Evolutionary conservation across 2,113 vertebrate genomes (phyloP).

Genomic region (Dicentrarchus labrax): DNA sequence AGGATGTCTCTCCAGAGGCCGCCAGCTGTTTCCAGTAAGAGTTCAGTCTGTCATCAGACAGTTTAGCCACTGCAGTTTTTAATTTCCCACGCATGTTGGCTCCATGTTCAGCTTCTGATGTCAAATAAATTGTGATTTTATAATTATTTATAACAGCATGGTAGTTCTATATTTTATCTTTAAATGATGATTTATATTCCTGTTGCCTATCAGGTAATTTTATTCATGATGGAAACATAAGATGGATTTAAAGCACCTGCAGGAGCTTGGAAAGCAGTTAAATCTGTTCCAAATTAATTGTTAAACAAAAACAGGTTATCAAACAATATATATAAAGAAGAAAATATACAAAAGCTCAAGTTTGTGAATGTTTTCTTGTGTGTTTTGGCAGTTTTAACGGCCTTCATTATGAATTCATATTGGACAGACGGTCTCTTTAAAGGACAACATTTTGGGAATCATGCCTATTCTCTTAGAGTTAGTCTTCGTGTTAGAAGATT

Average conservation of each 20-base stretch:
- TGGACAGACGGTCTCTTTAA: background rate
- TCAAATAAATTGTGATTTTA: background rate
- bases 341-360: background rate
- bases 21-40: background rate
- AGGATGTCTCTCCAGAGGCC: background rate
- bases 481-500: background rate
- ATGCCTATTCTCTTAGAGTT: background rate
- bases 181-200: background rate
- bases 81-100: background rate
- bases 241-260: background rate
- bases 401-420: background rate
- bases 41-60: background rate
- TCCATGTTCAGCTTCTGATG: background rate
- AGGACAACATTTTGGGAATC: background rate
- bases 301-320: background rate
- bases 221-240: background rate
- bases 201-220: background rate
- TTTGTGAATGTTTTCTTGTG: no score
- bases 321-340: background rate
- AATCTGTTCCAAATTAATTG: background rate
- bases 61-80: background rate
- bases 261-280: background rate
- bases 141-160: background rate
- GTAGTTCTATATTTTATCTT: background rate
- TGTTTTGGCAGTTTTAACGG: background rate